These are phyloP conservation scores for Heliconius eleuchia DNA, from an alignment of 1,140 invertebrate species.

Conservation along the genomic window DNA sequence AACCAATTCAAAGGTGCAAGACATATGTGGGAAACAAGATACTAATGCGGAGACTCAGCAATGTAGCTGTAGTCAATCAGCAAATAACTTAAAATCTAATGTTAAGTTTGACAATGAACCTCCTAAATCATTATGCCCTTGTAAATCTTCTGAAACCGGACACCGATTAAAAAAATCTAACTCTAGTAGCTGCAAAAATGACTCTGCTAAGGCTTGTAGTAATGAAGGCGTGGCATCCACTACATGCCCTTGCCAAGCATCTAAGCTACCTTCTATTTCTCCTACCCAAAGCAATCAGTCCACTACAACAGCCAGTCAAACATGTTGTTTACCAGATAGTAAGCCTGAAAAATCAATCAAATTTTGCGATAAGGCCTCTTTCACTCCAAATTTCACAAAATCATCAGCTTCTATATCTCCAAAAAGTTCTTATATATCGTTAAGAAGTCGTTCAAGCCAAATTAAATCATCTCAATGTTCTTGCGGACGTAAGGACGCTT, in stretches of 20 bases:
- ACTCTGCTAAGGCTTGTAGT: not conserved
- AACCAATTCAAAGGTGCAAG: not conserved
- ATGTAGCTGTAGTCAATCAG: not conserved
- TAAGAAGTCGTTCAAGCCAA: not conserved
- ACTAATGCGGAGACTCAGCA: not conserved
- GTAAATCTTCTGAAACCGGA: not conserved
- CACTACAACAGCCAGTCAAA: not conserved
- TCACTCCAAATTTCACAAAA: not conserved
- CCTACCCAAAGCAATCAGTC: not conserved
- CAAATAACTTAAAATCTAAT: not conserved
- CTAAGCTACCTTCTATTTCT: not conserved
- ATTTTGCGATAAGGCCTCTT: not conserved
- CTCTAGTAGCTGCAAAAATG: not conserved
- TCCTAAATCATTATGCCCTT: not conserved
- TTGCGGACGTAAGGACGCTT: constrained; percentile 36
- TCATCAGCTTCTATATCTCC: not conserved
- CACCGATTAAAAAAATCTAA: not conserved
- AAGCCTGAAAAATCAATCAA: not conserved
- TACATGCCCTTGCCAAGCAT: not conserved
- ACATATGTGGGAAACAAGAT: not conserved
- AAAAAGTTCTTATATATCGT: constrained; percentile 4
- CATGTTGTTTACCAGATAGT: constrained; percentile 1
- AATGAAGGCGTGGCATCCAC: not conserved
- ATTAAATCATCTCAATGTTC: constrained; percentile 17
- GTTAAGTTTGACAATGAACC: not conserved